phyloP scores from a whole-genome alignment of 2,888 invertebrate species.

The Mimumesa dahlbomi region DNA sequence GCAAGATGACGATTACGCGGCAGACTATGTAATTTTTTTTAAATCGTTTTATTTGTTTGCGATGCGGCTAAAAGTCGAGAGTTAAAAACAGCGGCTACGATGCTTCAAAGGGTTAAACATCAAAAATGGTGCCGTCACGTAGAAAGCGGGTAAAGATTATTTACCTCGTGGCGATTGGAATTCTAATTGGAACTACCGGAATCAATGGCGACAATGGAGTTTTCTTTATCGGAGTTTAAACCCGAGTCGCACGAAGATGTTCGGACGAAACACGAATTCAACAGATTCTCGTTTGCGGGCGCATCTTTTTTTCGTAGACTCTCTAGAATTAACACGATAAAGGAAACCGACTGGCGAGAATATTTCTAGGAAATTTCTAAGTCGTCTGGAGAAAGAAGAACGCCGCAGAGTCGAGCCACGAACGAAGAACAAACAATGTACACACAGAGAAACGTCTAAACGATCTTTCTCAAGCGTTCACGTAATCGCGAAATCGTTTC shows the following conservation, averaged over 20 bases:
- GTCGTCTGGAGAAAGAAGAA: not conserved
- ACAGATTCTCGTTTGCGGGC: constrained; percentile 15
- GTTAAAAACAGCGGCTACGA: constrained; percentile 1
- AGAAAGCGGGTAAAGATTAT: not conserved
- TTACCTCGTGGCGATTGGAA: constrained; percentile 1
- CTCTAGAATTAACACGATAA: constrained; percentile 10
- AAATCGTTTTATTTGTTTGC: no score
- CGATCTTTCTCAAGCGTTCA: constrained; percentile 16
- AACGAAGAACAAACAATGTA: constrained; percentile 8
- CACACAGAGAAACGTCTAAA: not conserved
- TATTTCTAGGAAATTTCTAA: constrained; percentile 13
- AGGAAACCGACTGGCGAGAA: constrained; percentile 18
- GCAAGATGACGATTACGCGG: not conserved
- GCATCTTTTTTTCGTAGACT: not conserved
- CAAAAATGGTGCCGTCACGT: not conserved
- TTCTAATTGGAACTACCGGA: constrained; percentile 2
- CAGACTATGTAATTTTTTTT: no score
- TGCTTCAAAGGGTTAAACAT: not conserved
- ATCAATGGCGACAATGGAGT: not conserved
- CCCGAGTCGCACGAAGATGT: not conserved
- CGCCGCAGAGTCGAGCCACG: not conserved
- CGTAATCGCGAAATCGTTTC: not conserved
- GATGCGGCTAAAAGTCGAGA: no score
- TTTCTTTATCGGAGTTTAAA: not conserved
- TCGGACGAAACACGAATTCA: constrained; percentile 5